A percentile compares a stretch with the other conserved stretches of the same genome.
Conservation (phyloP, 1,140 invertebrate species). For the Xylocopa sonorina region DNA sequence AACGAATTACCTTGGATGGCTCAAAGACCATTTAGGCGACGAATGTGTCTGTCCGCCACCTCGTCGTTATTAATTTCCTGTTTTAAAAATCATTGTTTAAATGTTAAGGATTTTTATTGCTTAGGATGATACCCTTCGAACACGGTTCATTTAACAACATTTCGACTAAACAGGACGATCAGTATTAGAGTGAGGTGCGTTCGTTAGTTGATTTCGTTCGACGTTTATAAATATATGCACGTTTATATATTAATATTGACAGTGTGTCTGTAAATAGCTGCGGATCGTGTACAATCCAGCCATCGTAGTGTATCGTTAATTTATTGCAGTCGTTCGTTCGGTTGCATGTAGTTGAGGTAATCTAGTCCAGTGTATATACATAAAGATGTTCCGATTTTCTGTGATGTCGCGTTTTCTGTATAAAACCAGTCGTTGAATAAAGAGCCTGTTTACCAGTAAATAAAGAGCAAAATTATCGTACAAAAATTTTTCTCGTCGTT, state of each 20-base stretch:
- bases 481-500: too few species aligned
- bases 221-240: not conserved
- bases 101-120: not conserved
- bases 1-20: constrained; percentile 87
- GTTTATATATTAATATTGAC: not conserved
- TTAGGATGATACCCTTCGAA: not conserved
- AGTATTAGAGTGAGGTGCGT: constrained; percentile 31
- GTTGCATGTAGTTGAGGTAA: constrained; percentile 53
- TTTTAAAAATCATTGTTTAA: not conserved
- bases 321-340: constrained; percentile 40
- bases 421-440: constrained; percentile 34
- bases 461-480: too few species aligned
- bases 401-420: not conserved
- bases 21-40: constrained; percentile 81
- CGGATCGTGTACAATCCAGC: not conserved
- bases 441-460: constrained; percentile 2
- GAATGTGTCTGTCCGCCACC: constrained; percentile 83
- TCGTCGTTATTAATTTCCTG: constrained; percentile 36
- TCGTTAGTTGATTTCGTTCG: not conserved
- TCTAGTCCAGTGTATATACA: constrained; percentile 74
- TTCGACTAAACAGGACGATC: constrained; percentile 1
- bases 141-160: not conserved
- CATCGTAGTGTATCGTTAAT: constrained; percentile 51
- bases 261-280: constrained; percentile 22
- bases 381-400: constrained; percentile 36